Base-by-base conservation (phyloP, 1,140 invertebrate genomes). In the Ceratina calcarata region DNA sequence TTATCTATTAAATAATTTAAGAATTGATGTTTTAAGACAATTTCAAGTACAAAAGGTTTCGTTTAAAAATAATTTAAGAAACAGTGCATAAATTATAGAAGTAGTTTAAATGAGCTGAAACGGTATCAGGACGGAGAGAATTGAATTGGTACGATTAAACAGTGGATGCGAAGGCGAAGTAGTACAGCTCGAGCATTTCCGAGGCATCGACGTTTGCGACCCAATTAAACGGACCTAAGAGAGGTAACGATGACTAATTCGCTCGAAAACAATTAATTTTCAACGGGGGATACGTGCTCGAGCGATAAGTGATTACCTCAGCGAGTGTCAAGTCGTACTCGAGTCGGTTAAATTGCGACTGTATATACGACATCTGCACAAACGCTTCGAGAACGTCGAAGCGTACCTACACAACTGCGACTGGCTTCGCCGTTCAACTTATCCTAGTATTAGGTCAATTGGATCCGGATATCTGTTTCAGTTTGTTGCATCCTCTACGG, bases 291-390 rank as follows among this genome's bases (percentile, higher is more conserved):
- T 57, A 66, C 62, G n/a, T 51, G 18, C 22, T 66, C 24, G 7
- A 73, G 53, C 45, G 69, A 65, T 53, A 45, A 53, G 53, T 58
- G 53, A 79, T 67, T 79, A 27, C 37, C 70, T 73, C 62, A 66
- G 77, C 61, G 51, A 79, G 62, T 60, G 70, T 66, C 70, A 32
- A 58, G 62, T 55, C 49, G 22, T 45, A 57, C 24, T 74, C 51
- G 49, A 79, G 60, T 79, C 57, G 18, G 53, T 55, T 79, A 79
- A 73, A 62, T 72, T 65, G 53, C 62, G 66, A 27, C 32, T 45
- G 51, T 22, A 32, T 45, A 10, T 45, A 45, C 45, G 49, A 51
- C 73, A 60, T 73, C 22, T 66, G 60, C 53, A 45, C 37, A 74
- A 51, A 65, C 60, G 32, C 45, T 51, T 45, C 37, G 37, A 20